phyloP scores from a whole-genome alignment of 2,797 vertebrate species.

The Myotis vivesi region DNA sequence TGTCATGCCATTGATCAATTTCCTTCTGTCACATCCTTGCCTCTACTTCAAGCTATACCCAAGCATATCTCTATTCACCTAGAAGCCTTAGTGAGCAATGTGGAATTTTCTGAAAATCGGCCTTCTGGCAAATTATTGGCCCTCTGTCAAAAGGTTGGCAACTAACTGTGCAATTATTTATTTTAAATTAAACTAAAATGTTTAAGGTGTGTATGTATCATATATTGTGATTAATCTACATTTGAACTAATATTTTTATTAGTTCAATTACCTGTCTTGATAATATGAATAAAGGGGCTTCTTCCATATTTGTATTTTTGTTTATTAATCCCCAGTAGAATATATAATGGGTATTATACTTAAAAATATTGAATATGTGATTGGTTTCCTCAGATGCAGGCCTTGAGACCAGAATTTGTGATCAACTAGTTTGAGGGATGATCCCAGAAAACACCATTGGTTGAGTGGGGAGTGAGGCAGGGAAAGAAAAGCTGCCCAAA shows the following conservation, averaged over 20 bases:
- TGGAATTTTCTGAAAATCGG: neutral
- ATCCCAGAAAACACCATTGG: neutral
- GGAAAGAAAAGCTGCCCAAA: neutral
- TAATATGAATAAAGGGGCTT: neutral
- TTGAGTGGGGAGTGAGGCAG: neutral
- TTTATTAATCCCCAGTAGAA: neutral
- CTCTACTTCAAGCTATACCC: neutral
- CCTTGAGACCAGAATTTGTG: neutral
- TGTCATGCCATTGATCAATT: neutral
- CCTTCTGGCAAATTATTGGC: neutral
- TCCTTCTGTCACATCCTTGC: neutral
- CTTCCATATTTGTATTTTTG: neutral
- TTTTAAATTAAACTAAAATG: neutral
- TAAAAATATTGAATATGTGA: neutral
- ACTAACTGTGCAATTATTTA: neutral
- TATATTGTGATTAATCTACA: neutral
- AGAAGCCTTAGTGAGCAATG: neutral
- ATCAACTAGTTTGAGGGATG: neutral
- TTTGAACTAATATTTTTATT: constrained; percentile 45
- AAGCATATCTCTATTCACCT: neutral
- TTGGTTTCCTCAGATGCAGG: neutral
- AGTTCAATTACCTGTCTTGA: neutral
- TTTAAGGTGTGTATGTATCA: neutral
- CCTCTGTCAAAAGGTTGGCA: neutral
- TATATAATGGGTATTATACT: neutral